These are phyloP conservation scores for Drosophila mayaguana DNA, from an alignment of 2,888 invertebrate genomes.

Conservation along the genomic window DNA sequence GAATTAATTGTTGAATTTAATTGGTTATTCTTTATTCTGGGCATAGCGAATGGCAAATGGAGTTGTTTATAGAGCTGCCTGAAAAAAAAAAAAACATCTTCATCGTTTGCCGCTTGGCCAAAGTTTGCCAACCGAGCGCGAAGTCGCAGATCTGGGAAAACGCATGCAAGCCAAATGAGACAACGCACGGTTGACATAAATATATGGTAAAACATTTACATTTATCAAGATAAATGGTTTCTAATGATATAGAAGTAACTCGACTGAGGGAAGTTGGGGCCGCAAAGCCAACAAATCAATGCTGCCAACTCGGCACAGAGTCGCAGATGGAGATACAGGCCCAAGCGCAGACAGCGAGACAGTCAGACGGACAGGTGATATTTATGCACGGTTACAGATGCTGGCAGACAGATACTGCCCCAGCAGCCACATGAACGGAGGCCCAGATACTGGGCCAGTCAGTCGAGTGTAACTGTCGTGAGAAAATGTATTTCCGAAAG, in stretches of 20 bases:
- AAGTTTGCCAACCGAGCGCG: constrained; percentile 48
- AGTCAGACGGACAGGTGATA: constrained; percentile 68
- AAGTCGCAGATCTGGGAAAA: constrained; percentile 49
- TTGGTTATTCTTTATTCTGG: neutral
- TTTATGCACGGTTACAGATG: constrained; percentile 71
- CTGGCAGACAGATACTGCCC: constrained; percentile 39
- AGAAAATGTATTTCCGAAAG: constrained; percentile 72
- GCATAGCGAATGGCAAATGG: neutral
- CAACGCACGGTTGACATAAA: constrained; percentile 74
- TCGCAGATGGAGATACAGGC: constrained; percentile 27
- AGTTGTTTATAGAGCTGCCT: constrained; percentile 25
- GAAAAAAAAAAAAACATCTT: constrained; percentile 46
- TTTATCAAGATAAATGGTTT: constrained; percentile 81
- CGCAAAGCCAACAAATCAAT: constrained; percentile 73
- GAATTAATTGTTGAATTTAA: neutral
- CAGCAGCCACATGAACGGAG: constrained; percentile 20
- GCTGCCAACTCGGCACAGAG: constrained; percentile 69
- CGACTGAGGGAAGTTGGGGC: constrained; percentile 42
- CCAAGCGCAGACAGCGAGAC: constrained; percentile 13
- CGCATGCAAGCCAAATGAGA: constrained; percentile 75
- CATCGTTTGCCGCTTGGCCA: constrained; percentile 19
- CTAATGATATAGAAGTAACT: constrained; percentile 75
- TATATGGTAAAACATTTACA: constrained; percentile 79
- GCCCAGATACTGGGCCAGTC: constrained; percentile 38
- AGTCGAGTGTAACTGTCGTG: constrained; percentile 65